Evolutionary conservation across 2,113 vertebrate species (phyloP).

Genomic region (Chrysochloris asiatica): DNA sequence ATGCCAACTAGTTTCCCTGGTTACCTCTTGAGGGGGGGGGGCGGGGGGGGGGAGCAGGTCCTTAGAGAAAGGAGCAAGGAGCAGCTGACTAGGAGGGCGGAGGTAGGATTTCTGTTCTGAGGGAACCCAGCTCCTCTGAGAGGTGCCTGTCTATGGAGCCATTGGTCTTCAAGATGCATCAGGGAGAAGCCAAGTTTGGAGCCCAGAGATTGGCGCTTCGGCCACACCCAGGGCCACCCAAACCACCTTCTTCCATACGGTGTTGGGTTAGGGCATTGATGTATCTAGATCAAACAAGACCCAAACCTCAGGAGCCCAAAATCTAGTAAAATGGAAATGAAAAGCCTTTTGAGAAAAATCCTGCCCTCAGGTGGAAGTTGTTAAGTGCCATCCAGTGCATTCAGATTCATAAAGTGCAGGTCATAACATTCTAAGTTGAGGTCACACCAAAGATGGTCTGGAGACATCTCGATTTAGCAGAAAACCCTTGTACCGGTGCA

Average conservation of each 20-base stretch:
- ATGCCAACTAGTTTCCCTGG: conserved; percentile 57
- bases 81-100: background rate
- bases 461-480: background rate
- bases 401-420: no score
- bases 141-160: background rate
- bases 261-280: no score
- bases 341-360: background rate
- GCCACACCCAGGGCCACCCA: no score
- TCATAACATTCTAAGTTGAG: background rate
- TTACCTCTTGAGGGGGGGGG: no score
- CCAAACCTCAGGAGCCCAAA: no score
- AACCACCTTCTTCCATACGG: no score
- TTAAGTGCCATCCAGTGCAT: no score
- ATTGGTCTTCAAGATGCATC: no score
- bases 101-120: background rate
- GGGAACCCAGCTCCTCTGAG: background rate
- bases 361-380: background rate
- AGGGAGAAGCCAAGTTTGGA: no score
- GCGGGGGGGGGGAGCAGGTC: background rate
- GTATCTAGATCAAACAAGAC: background rate
- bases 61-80: background rate
- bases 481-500: background rate
- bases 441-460: background rate
- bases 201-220: no score
- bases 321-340: background rate